Evolutionary conservation across 1,140 invertebrate species (phyloP), one percentile per base, ranked within the genome.

Genomic region (Linepithema humile): DNA sequence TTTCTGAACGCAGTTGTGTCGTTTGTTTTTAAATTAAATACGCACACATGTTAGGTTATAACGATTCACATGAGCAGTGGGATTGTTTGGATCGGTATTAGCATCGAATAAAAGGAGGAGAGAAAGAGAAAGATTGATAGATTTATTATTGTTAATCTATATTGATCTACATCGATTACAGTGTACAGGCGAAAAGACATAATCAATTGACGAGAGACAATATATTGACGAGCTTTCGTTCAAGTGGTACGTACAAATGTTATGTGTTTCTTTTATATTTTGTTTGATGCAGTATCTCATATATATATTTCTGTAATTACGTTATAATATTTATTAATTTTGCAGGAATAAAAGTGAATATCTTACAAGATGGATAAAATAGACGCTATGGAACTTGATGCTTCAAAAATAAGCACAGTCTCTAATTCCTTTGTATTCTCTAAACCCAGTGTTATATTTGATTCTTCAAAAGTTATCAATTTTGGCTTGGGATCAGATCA

Each of bases 391-490:
- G 82, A 84, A 40, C 17, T 23, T n/a, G 38, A 29, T 2, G 50
- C 10, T 35, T 23, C 9, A 1, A 4, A 38, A 20, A 0, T 43
- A 1, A 67, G 65, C 26, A 3, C 35, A 29, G 38, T 29, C 26
- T 55, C 74, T 1, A 80, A 70, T 40, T n/a, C 55, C 12, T 93
- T 92, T 87, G 82, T 87, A 20, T 93, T 93, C 78, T 92, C 92
- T 1, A 83, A 59, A 50, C 92, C 92, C 29, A 89, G 74, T 10
- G 20, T 89, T 65, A 50, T 92, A n/a, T 60, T 38, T 43, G 74
- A 73, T 70, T 83, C 89, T 26, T 26, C 74, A 35, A 90, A 82
- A 48, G 15, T 82, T n/a, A 50, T 83, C 10, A 88, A 82, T 67
- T 72, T 82, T 23, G 85, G 48, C 9, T 9, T 38, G 26, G 62